These are phyloP conservation scores for Chymomyza procnemis DNA, from an alignment of 2,888 invertebrate species.

Conservation along the genomic window DNA sequence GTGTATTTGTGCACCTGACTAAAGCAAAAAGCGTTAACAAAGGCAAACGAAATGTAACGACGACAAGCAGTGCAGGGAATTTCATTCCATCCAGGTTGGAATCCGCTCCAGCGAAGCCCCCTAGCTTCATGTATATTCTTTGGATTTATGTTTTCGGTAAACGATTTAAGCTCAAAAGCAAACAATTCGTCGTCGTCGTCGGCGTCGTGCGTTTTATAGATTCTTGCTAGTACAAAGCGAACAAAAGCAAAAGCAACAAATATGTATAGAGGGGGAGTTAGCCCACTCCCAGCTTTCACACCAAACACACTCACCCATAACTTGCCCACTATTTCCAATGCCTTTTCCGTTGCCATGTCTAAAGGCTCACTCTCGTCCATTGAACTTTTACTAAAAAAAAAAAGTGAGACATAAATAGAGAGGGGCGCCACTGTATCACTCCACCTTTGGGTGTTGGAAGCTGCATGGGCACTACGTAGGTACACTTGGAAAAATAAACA, in stretches of 20 bases:
- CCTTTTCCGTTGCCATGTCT: neutral
- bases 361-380: conserved; percentile 34
- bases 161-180: conserved; percentile 67
- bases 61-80: conserved; percentile 27
- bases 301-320: neutral
- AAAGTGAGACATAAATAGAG: conserved; percentile 15
- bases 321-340: neutral
- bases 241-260: conserved; percentile 17
- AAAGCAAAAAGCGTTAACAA: conserved; percentile 63
- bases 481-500: neutral
- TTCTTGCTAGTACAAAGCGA: neutral
- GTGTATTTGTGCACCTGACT: conserved; percentile 10
- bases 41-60: conserved; percentile 56
- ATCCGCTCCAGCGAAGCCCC: neutral
- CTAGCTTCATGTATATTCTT: conserved; percentile 43
- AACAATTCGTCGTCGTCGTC: conserved; percentile 47
- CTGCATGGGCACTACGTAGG: neutral
- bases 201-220: conserved; percentile 33
- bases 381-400: conserved; percentile 46
- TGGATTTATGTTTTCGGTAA: conserved; percentile 70
- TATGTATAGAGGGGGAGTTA: neutral
- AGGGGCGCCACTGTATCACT: neutral
- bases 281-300: neutral
- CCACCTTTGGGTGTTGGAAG: neutral
- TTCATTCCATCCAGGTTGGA: neutral